These are phyloP conservation scores for Delphinapterus leucas DNA, from an alignment of 2,113 vertebrate genomes.

Conservation along the genomic window DNA sequence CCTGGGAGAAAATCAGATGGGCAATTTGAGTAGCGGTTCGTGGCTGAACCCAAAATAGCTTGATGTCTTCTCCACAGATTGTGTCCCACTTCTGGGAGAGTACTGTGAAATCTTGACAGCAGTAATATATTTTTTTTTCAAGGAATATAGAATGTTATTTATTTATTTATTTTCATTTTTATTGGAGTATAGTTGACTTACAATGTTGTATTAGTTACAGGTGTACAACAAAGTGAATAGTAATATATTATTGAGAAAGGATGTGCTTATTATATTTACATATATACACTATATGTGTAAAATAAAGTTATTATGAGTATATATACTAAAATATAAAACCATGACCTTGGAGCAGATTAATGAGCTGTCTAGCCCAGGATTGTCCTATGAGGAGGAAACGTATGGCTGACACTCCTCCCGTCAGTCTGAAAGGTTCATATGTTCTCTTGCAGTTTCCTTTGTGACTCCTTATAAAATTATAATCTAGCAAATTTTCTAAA, in stretches of 20 bases:
- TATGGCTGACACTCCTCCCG: no score
- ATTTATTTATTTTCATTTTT: neutral
- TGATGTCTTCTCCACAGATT: constrained; percentile 20
- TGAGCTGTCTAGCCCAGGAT: neutral
- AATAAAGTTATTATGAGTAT: neutral
- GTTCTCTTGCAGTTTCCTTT: neutral
- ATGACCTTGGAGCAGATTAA: neutral
- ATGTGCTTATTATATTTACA: neutral
- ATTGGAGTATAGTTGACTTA: neutral
- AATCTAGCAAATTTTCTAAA: neutral
- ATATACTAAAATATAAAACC: neutral
- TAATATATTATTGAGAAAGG: neutral
- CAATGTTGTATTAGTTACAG: neutral
- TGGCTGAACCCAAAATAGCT: neutral
- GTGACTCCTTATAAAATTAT: neutral
- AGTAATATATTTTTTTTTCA: neutral
- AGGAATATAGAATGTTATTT: neutral
- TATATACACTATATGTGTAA: neutral
- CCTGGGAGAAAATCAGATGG: constrained; percentile 1
- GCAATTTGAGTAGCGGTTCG: neutral
- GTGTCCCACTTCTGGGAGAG: neutral
- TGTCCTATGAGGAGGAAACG: neutral
- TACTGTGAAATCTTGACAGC: constrained; percentile 10
- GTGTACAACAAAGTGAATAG: neutral
- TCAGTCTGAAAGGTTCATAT: neutral